Base-by-base conservation (phyloP, 2,888 invertebrate species). In the Protonemura montana region DNA sequence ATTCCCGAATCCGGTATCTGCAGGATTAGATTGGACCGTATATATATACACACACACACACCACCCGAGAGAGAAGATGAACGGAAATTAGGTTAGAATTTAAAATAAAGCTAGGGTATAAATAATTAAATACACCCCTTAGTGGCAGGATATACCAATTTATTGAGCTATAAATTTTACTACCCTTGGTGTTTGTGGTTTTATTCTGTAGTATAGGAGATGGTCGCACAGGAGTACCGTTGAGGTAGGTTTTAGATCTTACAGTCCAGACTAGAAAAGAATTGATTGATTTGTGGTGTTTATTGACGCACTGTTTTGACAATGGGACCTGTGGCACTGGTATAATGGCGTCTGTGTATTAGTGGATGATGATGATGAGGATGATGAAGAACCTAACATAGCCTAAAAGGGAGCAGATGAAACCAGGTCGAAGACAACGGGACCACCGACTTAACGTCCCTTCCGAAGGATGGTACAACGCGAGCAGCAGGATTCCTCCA, bases 81-180 rank as follows among this genome's bases (percentile, higher is more conserved):
- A 59, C 59, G 59, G 59, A 59, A 59, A 59, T 59, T 59, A 59
- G 59, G 59, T 59, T 59, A 59, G 59, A 59, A 59, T 59, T 59
- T 59, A 59, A 59, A 59, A 59, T 59, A 59, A 59, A 59, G 59
- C 59, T 21, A 59, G 16, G 59, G 59, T 59, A 59, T 59, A 59
- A 59, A 59, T 59, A 59, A 59, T 59, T 59, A 59, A 59, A 59
- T 59, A 59, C 59, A 59, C 59, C 59, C 59, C 59, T 59, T 59
- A 59, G 59, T 59, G 59, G 59, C 59, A 59, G 59, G 59, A 59
- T 13, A 13, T 59, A 59, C 59, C 16, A 59, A 78, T 78, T 78
- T 78, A 78, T 78, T 78, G 78, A 28, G 26, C 28, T 27, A 78
- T 78, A 78, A 78, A 78, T 78, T 26, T 78, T 78, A 78, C 25